Conservation (phyloP, 1,140 invertebrate species). For the Agraylea sexmaculata region DNA sequence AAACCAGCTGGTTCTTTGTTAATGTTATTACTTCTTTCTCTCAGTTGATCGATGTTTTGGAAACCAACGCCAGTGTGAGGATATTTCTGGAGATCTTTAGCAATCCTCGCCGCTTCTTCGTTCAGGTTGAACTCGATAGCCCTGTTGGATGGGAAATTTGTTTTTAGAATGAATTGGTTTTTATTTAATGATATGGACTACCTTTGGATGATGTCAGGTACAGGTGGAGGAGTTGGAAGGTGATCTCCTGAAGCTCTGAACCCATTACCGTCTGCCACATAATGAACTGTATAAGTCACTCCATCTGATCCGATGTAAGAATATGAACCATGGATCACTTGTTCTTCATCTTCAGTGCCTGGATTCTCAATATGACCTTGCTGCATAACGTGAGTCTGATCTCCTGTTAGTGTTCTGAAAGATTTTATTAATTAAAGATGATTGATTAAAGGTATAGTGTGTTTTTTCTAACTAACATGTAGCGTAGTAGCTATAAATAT, state of each 20-base stretch:
- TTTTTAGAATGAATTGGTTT: too few relatives aligned
- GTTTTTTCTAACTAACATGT: too few relatives aligned
- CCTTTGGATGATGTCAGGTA: conserved; percentile 42
- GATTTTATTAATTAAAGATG: conserved; percentile 1
- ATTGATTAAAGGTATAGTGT: too few relatives aligned
- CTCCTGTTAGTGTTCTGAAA: conserved; percentile 36
- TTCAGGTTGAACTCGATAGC: too few relatives aligned
- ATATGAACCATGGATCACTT: conserved; percentile 48
- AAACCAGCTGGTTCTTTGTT: too few relatives aligned
- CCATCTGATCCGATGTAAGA: conserved; percentile 48
- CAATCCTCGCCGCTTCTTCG: too few relatives aligned
- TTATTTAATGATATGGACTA: conserved; percentile 21
- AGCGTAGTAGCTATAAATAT: too few relatives aligned
- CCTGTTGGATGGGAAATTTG: too few relatives aligned
- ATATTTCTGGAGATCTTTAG: too few relatives aligned
- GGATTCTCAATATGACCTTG: conserved; percentile 42
- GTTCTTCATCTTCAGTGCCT: conserved; percentile 40
- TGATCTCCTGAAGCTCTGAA: conserved; percentile 43
- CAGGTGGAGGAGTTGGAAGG: conserved; percentile 41
- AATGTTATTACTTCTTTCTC: too few relatives aligned
- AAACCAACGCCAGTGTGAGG: too few relatives aligned
- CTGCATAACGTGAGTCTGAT: conserved; percentile 40
- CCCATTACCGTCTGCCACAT: conserved; percentile 43
- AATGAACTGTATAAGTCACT: conserved; percentile 40
- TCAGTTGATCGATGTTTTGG: too few relatives aligned